phyloP scores from a whole-genome alignment of 2,888 invertebrate species.

The Agonopterix alstromeriana region DNA sequence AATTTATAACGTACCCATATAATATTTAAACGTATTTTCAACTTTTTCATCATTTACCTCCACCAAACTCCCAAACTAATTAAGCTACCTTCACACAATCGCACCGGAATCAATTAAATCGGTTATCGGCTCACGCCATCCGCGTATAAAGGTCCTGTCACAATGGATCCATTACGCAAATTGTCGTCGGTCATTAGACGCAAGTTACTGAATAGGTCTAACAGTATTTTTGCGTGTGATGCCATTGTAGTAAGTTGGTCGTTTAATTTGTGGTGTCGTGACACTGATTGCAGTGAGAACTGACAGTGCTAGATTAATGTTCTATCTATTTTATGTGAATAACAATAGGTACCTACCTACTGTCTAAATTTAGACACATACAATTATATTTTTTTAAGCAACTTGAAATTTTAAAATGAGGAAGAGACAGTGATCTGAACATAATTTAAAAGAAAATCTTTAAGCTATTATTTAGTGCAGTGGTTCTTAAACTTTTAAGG shows the following conservation, averaged over 20 bases:
- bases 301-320: too few species aligned
- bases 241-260: constrained; percentile 30
- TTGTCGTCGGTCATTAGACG: constrained; percentile 54
- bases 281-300: not conserved
- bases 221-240: constrained; percentile 66
- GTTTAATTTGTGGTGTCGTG: constrained; percentile 14
- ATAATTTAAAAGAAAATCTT: too few species aligned
- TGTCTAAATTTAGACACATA: too few species aligned
- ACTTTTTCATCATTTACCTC: not conserved
- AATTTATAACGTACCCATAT: too few species aligned
- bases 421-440: too few species aligned
- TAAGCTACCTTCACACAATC: constrained; percentile 42
- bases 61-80: constrained; percentile 34
- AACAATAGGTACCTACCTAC: too few species aligned
- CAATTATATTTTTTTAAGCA: too few species aligned
- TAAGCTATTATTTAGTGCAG: too few species aligned
- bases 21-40: not conserved
- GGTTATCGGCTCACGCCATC: constrained; percentile 55
- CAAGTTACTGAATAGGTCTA: constrained; percentile 12
- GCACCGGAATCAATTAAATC: constrained; percentile 36
- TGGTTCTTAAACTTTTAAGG: too few species aligned
- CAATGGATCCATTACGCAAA: constrained; percentile 72
- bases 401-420: too few species aligned
- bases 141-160: constrained; percentile 53
- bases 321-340: too few species aligned